Percentiles rank a stretch among this genome's conserved stretches.
Evolutionary conservation across 2,888 invertebrate species (phyloP).

Genomic region (Rhabditoides inermis): DNA sequence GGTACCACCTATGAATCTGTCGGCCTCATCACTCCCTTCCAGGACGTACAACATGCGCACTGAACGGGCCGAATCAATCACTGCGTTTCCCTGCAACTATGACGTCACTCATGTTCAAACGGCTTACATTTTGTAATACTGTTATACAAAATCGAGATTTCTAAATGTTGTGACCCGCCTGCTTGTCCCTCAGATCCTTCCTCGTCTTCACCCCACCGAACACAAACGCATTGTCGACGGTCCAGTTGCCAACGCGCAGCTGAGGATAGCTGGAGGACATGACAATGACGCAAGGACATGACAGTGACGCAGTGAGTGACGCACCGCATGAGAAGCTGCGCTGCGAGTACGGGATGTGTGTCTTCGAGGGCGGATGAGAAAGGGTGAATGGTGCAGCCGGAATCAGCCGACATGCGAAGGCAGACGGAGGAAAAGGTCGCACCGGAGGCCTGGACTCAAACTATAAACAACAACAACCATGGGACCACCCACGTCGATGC

Average conservation of each 20-base stretch:
- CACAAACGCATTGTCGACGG: conserved; percentile 45
- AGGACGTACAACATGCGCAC: conserved; percentile 42
- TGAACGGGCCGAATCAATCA: conserved; percentile 33
- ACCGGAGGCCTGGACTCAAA: conserved; percentile 2
- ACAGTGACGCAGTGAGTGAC: conserved; percentile 16
- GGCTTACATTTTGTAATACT: too few relatives aligned
- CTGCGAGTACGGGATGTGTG: conserved; percentile 14
- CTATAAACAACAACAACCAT: too few relatives aligned
- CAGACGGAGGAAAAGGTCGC: conserved; percentile 13
- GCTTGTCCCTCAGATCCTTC: too few relatives aligned
- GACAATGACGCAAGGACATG: conserved; percentile 36
- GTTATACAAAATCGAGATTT: too few relatives aligned
- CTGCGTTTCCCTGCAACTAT: conserved; percentile 35
- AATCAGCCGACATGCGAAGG: conserved; percentile 14
- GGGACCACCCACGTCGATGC: too few relatives aligned
- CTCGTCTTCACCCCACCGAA: conserved; percentile 48
- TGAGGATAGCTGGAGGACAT: conserved; percentile 28
- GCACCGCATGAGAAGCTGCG: too few relatives aligned
- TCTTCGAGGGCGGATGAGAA: conserved; percentile 26
- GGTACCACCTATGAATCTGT: not conserved
- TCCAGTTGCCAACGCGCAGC: conserved; percentile 39
- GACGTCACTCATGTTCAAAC: too few relatives aligned
- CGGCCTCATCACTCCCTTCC: conserved; percentile 20
- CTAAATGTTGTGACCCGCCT: too few relatives aligned
- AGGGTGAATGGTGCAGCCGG: conserved; percentile 23